Evolutionary conservation across 2,888 invertebrate species (phyloP).

Genomic region (Eremobia ochroleuca): DNA sequence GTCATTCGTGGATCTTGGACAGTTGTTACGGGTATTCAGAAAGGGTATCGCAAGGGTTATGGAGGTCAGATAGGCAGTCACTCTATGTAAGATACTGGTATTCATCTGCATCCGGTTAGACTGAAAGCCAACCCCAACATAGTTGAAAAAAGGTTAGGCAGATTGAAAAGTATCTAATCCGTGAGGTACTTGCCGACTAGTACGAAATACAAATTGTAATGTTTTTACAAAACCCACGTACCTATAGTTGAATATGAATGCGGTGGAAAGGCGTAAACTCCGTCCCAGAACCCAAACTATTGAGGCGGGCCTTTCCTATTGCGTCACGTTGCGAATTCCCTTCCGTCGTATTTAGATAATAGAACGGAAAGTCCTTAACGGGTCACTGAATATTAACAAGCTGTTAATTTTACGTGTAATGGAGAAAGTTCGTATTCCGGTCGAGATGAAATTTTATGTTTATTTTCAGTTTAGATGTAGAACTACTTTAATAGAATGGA

Average conservation of each 20-base stretch:
- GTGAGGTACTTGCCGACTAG: not conserved
- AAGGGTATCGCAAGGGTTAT: not conserved
- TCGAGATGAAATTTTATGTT: constrained; percentile 53
- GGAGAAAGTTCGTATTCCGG: constrained; percentile 58
- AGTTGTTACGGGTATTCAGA: not conserved
- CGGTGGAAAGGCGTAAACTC: not conserved
- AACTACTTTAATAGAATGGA: constrained; percentile 21
- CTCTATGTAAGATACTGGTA: not conserved
- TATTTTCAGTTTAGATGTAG: constrained; percentile 44
- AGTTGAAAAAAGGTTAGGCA: not conserved
- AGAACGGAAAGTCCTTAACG: constrained; percentile 47
- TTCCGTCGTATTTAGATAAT: constrained; percentile 53
- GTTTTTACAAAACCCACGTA: not conserved
- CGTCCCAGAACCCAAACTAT: constrained; percentile 1
- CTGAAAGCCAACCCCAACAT: no score
- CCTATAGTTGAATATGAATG: not conserved
- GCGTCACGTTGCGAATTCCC: constrained; percentile 15
- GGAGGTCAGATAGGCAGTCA: not conserved
- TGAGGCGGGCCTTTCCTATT: constrained; percentile 11
- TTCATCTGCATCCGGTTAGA: no score
- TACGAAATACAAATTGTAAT: not conserved
- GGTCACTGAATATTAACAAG: constrained; percentile 57
- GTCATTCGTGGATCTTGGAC: not conserved
- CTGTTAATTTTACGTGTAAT: constrained; percentile 61
- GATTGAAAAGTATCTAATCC: not conserved